Conservation (phyloP, 2,113 vertebrate species). For the Tenrec ecaudatus region DNA sequence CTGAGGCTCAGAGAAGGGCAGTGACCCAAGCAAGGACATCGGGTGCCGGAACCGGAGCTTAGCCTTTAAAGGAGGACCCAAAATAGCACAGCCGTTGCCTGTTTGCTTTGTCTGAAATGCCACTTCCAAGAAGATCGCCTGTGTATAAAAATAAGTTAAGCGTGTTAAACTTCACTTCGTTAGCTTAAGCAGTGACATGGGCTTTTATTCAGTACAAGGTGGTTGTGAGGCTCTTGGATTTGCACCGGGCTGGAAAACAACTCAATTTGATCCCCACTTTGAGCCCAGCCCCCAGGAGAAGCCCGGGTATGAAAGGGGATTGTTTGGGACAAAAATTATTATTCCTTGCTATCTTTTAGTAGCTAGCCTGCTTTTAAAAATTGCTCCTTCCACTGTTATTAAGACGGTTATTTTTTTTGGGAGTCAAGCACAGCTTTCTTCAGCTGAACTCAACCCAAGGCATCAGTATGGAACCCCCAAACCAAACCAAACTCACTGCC, state of each 20-base stretch:
- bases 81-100: conserved; percentile 51
- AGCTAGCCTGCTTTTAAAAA: conserved; percentile 69
- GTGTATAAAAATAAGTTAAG: neutral
- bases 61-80: conserved; percentile 30
- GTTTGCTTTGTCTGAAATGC: conserved; percentile 64
- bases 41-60: neutral
- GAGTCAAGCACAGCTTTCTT: conserved; percentile 26
- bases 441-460: neutral
- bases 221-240: neutral
- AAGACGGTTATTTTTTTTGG: conserved; percentile 29
- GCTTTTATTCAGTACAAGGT: neutral
- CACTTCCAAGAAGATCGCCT: conserved; percentile 46
- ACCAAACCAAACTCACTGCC: too few species aligned
- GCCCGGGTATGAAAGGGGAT: neutral
- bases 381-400: conserved; percentile 52
- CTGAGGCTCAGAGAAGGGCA: neutral
- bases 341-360: conserved; percentile 59
- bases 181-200: neutral
- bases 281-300: neutral
- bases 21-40: neutral
- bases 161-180: neutral
- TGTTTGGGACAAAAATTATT: conserved; percentile 58
- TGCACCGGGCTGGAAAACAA: too few species aligned
- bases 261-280: neutral
- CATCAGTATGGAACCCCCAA: neutral